Base-by-base conservation (phyloP, 2,113 vertebrate species). In the Cettia cetti region DNA sequence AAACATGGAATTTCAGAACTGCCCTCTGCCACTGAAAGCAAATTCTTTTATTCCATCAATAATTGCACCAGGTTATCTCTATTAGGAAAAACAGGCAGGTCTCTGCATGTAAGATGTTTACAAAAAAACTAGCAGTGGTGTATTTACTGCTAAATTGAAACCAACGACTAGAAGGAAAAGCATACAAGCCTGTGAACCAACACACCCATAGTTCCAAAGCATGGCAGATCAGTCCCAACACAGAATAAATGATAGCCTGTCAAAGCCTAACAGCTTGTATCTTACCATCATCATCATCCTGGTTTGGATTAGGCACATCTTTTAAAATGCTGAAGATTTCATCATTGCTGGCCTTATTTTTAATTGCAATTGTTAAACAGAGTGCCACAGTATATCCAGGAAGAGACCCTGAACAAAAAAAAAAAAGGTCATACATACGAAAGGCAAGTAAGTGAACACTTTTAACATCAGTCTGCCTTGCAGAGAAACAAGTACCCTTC, bases 241-340 rank as follows among this genome's bases (percentile, higher is more conserved):
- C 6, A 56, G 22, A 68, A 64, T 16, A 52, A 85, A 44, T 9
- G 6, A 69, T 9, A 35, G 52, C 13, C 40, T 44, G 21, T 11
- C 19, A 72, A 64, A 71, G 33, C 5, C 11, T 87, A 90, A 37
- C 9, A 76, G 21, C 28, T 49, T 66, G 22, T 49, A 80, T 44
- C 70, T 96, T 94, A 99, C 99, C 99, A 18, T 99, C 99, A 26
- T 99, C 99, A 6, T 99, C 99, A 40, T 99, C 99, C 95, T 99
- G 99, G 96, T 99, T 99, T 75, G 99, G 99, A 97, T 99, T 99
- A 77, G 99, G 99, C 60, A 99, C 98, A 20, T 99, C 99, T 97
- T 99, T 99, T 82, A 99, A 98, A 96, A 99, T 97, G 76, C 98
- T 96, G 87, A 99, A 98, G 97, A 99, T 99, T 97, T 99, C 99